These are phyloP conservation scores for Coryphaenoides rupestris DNA, from an alignment of 2,113 vertebrate genomes.

Conservation along the genomic window DNA sequence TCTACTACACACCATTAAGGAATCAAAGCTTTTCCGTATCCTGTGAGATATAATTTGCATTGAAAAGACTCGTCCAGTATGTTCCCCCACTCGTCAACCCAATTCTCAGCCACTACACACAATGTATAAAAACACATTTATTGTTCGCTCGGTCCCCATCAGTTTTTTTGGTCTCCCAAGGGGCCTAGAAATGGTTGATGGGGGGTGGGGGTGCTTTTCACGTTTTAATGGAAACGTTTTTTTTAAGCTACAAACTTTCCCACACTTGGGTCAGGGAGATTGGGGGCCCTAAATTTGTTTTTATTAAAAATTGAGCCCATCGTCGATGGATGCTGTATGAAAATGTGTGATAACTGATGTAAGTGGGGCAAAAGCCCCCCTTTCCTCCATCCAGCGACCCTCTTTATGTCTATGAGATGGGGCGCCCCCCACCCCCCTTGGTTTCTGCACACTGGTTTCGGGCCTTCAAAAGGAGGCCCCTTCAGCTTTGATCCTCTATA, in stretches of 20 bases:
- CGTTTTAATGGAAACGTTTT: slow-evolving; percentile 52
- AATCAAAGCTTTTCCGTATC: slow-evolving; percentile 38
- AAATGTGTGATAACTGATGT: slow-evolving; percentile 67
- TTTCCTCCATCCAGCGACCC: slow-evolving; percentile 43
- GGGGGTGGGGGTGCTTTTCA: slow-evolving; percentile 47
- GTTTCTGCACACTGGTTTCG: slow-evolving; percentile 84
- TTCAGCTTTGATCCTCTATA: slow-evolving; percentile 90
- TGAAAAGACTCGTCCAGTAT: slow-evolving; percentile 40
- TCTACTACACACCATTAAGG: slow-evolving; percentile 24
- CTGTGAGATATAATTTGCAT: slow-evolving; percentile 39
- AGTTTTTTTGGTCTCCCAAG: slow-evolving; percentile 19
- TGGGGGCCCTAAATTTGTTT: slow-evolving; percentile 51
- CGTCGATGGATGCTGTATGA: slow-evolving; percentile 51
- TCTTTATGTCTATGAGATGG: slow-evolving; percentile 66
- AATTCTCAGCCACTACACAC: slow-evolving; percentile 33
- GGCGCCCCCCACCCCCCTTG: slow-evolving; percentile 61
- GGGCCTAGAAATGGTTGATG: slow-evolving; percentile 56
- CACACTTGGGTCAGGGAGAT: slow-evolving; percentile 46
- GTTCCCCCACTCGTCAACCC: slow-evolving; percentile 35
- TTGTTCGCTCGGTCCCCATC: slow-evolving; percentile 55
- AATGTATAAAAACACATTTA: slow-evolving; percentile 63
- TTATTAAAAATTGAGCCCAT: slow-evolving; percentile 54
- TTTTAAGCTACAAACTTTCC: slow-evolving; percentile 57
- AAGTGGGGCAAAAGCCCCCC: slow-evolving; percentile 60
- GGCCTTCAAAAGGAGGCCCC: slow-evolving; percentile 94